Conservation (phyloP, 2,113 vertebrate genomes). For the Chaetodon auriga region DNA sequence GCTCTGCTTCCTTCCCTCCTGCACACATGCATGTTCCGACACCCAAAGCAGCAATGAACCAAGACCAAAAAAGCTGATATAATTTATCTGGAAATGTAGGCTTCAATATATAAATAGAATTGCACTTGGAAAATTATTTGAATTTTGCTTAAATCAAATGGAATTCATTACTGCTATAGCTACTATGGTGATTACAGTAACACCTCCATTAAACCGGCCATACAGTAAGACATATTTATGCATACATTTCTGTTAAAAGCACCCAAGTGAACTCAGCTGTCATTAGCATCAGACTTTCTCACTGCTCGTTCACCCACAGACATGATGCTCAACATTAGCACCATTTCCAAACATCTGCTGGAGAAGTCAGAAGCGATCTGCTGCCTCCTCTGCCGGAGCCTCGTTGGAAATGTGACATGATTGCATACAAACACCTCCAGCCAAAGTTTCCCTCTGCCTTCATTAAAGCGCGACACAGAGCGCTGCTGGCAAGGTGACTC, state of each 20-base stretch:
- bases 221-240: not conserved
- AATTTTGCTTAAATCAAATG: not conserved
- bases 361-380: slow-evolving; percentile 72
- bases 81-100: not conserved
- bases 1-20: not conserved
- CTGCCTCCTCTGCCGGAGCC: slow-evolving; percentile 47
- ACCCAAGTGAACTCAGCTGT: slow-evolving; percentile 18
- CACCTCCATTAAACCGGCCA: not conserved
- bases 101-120: not conserved
- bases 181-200: not conserved
- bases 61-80: not conserved
- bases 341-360: slow-evolving; percentile 83
- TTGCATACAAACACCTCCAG: slow-evolving; percentile 74
- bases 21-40: not conserved
- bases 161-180: not conserved
- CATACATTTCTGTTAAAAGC: not conserved
- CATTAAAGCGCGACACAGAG: slow-evolving; percentile 70
- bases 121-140: not conserved
- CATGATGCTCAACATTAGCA: slow-evolving; percentile 69
- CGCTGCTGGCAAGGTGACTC: slow-evolving; percentile 82
- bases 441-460: slow-evolving; percentile 72
- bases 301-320: slow-evolving; percentile 50
- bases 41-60: not conserved
- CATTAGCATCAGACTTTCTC: slow-evolving; percentile 31
- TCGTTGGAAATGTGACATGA: slow-evolving; percentile 68